phyloP scores from a whole-genome alignment of 1,140 invertebrate genomes.

The Macrostomum lignano region DNA sequence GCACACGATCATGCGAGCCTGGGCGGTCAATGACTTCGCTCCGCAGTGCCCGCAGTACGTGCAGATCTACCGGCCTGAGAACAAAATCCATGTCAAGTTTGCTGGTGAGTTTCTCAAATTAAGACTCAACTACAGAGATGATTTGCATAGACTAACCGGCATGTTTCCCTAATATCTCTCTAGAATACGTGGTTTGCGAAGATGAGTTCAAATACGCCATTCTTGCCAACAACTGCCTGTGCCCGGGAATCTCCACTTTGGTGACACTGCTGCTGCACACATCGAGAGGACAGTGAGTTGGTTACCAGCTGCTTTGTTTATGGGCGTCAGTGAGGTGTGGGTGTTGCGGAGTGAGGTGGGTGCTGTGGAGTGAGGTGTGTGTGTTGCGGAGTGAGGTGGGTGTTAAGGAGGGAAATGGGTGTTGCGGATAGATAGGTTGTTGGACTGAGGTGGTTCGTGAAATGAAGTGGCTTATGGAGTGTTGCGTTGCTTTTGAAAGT shows the following conservation, averaged over 20 bases:
- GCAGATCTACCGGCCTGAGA: constrained; percentile 84
- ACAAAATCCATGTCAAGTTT: constrained; percentile 89
- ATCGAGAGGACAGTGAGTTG: constrained; percentile 62
- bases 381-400: no score
- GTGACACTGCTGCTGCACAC: constrained; percentile 78
- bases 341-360: no score
- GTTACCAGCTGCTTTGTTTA: no score
- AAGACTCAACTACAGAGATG: no score
- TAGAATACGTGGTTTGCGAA: constrained; percentile 75
- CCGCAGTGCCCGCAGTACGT: constrained; percentile 81
- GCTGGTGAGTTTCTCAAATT: no score
- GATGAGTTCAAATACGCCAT: constrained; percentile 82
- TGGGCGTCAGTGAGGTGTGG: no score
- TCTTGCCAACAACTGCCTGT: constrained; percentile 82
- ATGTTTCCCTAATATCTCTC: constrained; percentile 4
- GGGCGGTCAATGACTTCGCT: constrained; percentile 91
- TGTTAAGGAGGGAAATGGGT: no score
- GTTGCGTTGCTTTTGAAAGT: no score
- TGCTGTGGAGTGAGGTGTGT: no score
- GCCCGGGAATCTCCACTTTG: constrained; percentile 73
- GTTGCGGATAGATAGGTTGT: no score
- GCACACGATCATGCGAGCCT: constrained; percentile 76
- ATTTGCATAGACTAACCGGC: constrained; percentile 1
- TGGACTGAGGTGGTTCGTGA: no score
- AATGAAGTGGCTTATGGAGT: no score